phyloP scores from a whole-genome alignment of 2,797 vertebrate genomes.

The Syndactyla subalaris region DNA sequence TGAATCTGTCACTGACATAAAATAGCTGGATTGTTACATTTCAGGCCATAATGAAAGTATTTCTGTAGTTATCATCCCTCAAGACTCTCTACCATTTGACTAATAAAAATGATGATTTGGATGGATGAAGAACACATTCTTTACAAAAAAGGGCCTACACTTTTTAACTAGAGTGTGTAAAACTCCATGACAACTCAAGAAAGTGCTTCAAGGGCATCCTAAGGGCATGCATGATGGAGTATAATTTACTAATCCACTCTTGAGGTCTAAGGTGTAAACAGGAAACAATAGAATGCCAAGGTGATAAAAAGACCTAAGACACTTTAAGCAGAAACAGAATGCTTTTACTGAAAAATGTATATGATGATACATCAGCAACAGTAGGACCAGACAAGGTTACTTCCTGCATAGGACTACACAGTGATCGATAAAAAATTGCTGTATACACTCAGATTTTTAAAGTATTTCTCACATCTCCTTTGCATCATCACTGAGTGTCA shows the following conservation, averaged over 20 bases:
- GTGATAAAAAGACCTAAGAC: background rate
- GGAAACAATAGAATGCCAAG: background rate
- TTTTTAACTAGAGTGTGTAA: background rate
- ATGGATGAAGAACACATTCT: background rate
- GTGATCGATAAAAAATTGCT: background rate
- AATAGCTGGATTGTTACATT: background rate
- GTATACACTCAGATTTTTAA: background rate
- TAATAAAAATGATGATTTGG: background rate
- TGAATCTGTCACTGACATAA: background rate
- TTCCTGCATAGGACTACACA: fast-evolving
- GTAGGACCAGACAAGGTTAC: background rate
- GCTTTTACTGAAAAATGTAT: background rate
- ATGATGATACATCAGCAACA: background rate
- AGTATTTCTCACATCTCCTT: background rate
- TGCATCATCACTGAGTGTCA: background rate
- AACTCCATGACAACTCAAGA: background rate
- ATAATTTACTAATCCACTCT: background rate
- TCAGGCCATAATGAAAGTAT: background rate
- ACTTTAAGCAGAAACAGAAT: background rate
- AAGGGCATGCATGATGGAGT: background rate
- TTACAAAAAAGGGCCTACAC: background rate
- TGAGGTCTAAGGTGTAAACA: background rate
- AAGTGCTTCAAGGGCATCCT: background rate
- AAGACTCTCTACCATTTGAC: background rate
- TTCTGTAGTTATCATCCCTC: background rate